Evolutionary conservation across 2,113 vertebrate genomes (phyloP).

Genomic region (Callochromis pleurospilus): DNA sequence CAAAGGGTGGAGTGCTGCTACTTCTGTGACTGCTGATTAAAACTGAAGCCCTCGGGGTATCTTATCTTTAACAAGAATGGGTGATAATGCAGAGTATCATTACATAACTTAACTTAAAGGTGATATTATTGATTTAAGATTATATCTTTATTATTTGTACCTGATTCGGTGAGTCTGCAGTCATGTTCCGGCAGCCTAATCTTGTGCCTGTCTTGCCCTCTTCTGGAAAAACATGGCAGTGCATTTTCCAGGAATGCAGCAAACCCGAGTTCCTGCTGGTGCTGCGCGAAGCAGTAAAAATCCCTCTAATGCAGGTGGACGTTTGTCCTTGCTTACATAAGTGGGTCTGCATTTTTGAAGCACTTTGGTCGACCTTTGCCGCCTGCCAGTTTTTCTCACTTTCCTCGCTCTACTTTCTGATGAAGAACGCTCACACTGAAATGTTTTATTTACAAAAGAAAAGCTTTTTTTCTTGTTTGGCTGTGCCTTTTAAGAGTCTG

Average conservation of each 20-base stretch:
- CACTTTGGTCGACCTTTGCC: neutral
- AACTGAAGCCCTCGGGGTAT: neutral
- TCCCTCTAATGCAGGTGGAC: neutral
- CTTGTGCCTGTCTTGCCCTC: slow-evolving; percentile 9
- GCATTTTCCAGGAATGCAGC: slow-evolving; percentile 12
- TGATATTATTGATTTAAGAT: fast-evolving
- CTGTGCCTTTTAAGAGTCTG: neutral
- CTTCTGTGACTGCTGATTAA: neutral
- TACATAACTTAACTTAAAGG: neutral
- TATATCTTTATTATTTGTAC: neutral
- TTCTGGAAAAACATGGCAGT: neutral
- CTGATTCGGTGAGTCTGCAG: neutral
- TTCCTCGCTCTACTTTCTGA: neutral
- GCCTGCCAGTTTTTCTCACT: neutral
- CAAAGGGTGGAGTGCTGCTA: neutral
- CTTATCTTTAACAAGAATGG: neutral
- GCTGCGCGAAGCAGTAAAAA: neutral
- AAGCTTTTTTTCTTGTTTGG: neutral
- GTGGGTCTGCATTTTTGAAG: neutral
- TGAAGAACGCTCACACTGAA: neutral
- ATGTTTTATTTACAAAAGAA: neutral
- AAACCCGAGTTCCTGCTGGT: neutral
- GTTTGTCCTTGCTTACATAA: neutral
- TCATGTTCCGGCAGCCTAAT: neutral
- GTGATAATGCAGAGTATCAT: neutral